Base-by-base conservation (phyloP, 2,888 invertebrate genomes). In the Scaptomyza reducta region DNA sequence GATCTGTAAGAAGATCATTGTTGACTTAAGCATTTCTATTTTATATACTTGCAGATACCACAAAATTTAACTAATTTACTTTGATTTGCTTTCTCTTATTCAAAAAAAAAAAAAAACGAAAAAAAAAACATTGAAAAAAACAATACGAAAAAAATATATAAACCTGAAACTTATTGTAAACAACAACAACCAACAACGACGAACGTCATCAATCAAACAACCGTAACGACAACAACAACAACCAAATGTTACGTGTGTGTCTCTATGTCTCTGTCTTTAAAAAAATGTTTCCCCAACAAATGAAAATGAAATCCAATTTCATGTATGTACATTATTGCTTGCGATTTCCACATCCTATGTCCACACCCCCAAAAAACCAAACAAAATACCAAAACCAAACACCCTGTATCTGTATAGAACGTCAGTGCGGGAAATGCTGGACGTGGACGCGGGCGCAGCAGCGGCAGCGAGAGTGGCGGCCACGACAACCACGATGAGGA, bases 1-100 rank as follows among this genome's bases (percentile, higher is more conserved):
- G 84, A 79, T 84, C 86, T 64, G 61, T 51, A 56, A 64, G 51
- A 62, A 59, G 87, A 75, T 83, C 88, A 87, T 88, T 87, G 87
- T 87, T 88, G 88, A 85, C 77, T 86, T 88, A 83, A 88, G 87
- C 79, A 85, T 85, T 87, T 84, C 84, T 86, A 86, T 78, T 79
- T 82, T 89, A 83, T 80, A 79, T 87, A 87, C 76, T 88, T 87
- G 83, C 87, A 88, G 87, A 88, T 87, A 80, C 81, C 86, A 86
- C 83, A 83, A 83, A 84, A 86, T 86, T 88, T 89, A 90, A 89
- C 90, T 90, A 90, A 90, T 90, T 87, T 87, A 86, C 89, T 90
- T 89, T 90, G 87, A 90, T 90, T 90, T 89, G 87, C 89, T 90
- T 90, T 90, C 87, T 90, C 89, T 90, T 90, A 89, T 89, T 89